These are phyloP conservation scores for Hippolais icterina DNA, from an alignment of 2,113 vertebrate genomes.

Conservation along the genomic window DNA sequence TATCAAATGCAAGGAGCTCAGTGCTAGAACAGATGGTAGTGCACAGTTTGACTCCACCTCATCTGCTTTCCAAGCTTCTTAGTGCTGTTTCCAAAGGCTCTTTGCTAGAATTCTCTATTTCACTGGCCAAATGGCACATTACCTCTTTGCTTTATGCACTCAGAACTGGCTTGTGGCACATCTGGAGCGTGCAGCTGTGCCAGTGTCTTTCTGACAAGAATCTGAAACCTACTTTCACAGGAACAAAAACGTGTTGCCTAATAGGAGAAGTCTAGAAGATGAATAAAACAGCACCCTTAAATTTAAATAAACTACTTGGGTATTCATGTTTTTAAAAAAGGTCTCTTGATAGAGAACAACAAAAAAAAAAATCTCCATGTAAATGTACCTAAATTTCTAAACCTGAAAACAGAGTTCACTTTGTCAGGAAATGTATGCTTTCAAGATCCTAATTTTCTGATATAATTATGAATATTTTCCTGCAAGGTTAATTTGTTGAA, in stretches of 20 bases:
- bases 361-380: not conserved
- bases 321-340: not conserved
- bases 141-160: not conserved
- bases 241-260: not conserved
- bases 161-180: not conserved
- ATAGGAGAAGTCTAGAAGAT: not conserved
- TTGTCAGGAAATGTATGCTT: not conserved
- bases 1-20: not conserved
- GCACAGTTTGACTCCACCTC: constrained; percentile 10
- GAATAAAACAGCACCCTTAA: not conserved
- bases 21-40: constrained; percentile 15
- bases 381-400: not conserved
- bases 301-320: not conserved
- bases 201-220: not conserved
- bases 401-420: not conserved
- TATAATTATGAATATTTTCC: not conserved
- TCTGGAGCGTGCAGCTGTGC: constrained; percentile 18
- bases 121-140: not conserved
- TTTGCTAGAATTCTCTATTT: not conserved
- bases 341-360: not conserved
- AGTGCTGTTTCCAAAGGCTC: not conserved
- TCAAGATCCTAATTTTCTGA: not conserved
- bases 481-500: not conserved
- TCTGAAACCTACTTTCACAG: not conserved
- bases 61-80: not conserved